A percentile compares a stretch with the other conserved stretches of the same genome.
phyloP scores from a whole-genome alignment of 2,113 vertebrate species.

The Odocoileus hemionus region DNA sequence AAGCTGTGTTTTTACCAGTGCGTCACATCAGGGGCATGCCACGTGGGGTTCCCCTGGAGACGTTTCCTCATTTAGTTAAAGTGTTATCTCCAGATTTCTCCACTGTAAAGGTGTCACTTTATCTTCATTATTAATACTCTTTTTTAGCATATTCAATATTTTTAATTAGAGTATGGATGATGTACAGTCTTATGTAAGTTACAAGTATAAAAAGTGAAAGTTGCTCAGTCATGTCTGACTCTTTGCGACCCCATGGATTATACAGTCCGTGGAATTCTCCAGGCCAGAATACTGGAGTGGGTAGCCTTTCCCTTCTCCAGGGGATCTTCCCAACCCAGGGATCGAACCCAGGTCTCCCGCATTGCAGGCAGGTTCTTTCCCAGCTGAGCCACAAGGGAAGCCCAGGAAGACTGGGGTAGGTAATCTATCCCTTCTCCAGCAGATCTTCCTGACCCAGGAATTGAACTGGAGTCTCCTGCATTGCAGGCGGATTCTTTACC shows the following conservation, averaged over 20 bases:
- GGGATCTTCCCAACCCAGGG: no score
- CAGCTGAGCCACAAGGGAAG: not conserved
- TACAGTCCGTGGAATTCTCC: not conserved
- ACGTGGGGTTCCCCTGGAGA: not conserved
- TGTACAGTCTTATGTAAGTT: not conserved
- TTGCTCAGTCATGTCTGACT: accelerated
- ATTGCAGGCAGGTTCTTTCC: not conserved
- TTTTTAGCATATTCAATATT: not conserved
- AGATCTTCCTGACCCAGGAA: not conserved
- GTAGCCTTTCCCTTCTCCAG: not conserved
- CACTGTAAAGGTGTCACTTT: not conserved
- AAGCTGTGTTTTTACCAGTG: not conserved
- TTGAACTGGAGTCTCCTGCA: not conserved
- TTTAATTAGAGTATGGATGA: not conserved
- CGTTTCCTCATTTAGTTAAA: accelerated
- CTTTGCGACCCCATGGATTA: not conserved
- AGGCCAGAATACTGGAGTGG: not conserved
- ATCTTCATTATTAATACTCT: not conserved
- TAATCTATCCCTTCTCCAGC: not conserved
- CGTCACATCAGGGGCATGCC: accelerated
- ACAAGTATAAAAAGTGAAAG: not conserved
- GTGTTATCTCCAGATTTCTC: not conserved
- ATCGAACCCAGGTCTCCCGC: not conserved
- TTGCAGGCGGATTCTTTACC: not conserved
- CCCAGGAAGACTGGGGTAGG: not conserved